Evolutionary conservation across 2,113 vertebrate genomes (phyloP), one percentile per base, ranked within the genome.

Genomic region (Calonectris borealis): DNA sequence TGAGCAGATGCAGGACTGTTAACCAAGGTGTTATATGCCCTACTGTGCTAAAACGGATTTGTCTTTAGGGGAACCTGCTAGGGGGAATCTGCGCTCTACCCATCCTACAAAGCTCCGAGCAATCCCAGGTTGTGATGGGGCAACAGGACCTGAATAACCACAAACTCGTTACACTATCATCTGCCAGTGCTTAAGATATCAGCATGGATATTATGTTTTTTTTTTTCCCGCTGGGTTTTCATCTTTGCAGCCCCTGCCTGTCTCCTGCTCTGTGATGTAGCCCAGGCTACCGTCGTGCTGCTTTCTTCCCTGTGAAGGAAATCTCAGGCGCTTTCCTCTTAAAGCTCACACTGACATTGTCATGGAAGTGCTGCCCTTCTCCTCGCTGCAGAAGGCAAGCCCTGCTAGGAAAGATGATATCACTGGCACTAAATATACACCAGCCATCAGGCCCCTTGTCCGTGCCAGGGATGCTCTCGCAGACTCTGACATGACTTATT

Each of bases 321-420:
- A 60, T 94, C 72, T 86, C 61, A 7, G 64, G 51, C 20, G 1
- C 60, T 81, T 70, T 52, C 54, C 64, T 83, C 34, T 76, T 46
- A 44, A 10, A 66, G 83, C 71, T 87, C 25, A 0, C 24, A 0
- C 65, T 94, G 95, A 93, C 93, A 79, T 80, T 93, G 89, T 13
- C 54, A 44, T 92, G 83, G 54, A 82, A 93, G 86, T 42, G 84
- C 92, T 96, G 92, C 83, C 96, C 96, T 96, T 89, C 95, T 82
- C 86, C n/a, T 22, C 31, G 5, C 77, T 70, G 90, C 76, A 75
- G 94, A 86, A 86, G 54, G 76, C 86, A 51, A 97, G 64, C 92
- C 95, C 76, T 27, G 65, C 95, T 95, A 65, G 93, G 97, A 91
- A 96, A 92, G 94, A 90, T 98, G 96, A 97, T 84, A 82, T 98